Evolutionary conservation across 1,140 invertebrate species (phyloP).

Genomic region (Drosophila neocordata): DNA sequence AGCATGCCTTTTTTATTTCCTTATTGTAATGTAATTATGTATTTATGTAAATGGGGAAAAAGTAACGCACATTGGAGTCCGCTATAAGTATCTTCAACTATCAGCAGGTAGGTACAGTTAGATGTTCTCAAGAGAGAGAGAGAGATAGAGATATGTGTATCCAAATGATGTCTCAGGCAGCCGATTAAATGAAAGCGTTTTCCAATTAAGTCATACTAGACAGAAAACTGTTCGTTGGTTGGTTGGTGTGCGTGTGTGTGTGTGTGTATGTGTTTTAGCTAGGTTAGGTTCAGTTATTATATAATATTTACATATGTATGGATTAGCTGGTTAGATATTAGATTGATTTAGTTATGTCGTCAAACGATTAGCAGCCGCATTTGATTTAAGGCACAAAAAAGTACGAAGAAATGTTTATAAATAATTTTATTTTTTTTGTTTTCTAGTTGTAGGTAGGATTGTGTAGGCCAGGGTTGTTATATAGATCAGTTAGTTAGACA

Average conservation of each 20-base stretch:
- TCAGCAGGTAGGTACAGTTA: background rate
- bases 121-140: background rate
- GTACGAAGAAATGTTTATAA: slow-evolving; percentile 32
- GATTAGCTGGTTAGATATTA: slow-evolving; percentile 30
- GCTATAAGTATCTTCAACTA: background rate
- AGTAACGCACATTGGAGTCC: background rate
- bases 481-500: slow-evolving; percentile 62
- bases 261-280: background rate
- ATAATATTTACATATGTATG: slow-evolving; percentile 20
- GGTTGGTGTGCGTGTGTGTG: background rate
- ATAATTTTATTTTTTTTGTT: slow-evolving; percentile 12
- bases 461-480: too few relatives aligned
- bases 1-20: slow-evolving; percentile 58
- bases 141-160: background rate
- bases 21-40: slow-evolving; percentile 2
- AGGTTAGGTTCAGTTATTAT: background rate
- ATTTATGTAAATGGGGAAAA: slow-evolving; percentile 3
- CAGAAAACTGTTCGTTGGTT: background rate
- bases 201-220: background rate
- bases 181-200: background rate
- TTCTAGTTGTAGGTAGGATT: background rate
- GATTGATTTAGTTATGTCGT: slow-evolving; percentile 51
- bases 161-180: slow-evolving; percentile 2
- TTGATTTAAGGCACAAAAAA: slow-evolving; percentile 57
- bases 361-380: slow-evolving; percentile 23